Evolutionary conservation across 2,113 vertebrate genomes (phyloP).

Genomic region (Syngnathus scovelli): DNA sequence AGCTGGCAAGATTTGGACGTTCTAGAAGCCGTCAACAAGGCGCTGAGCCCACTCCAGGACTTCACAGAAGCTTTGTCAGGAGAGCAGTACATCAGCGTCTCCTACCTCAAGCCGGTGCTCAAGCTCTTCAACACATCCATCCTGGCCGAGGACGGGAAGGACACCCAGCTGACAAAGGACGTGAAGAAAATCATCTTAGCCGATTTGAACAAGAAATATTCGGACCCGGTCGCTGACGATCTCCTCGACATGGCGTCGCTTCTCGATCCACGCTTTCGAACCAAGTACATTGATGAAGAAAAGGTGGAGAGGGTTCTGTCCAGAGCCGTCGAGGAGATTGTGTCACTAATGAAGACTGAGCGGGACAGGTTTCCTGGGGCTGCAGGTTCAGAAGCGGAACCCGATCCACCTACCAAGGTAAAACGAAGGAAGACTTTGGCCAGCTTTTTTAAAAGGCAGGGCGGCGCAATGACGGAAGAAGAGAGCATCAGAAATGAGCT

Average conservation of each 20-base stretch:
- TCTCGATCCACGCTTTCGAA: neutral
- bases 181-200: neutral
- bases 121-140: neutral
- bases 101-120: constrained; percentile 5
- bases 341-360: neutral
- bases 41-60: neutral
- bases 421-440: neutral
- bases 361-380: neutral
- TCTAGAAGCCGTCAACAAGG: neutral
- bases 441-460: constrained; percentile 8
- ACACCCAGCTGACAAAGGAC: neutral
- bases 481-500: neutral
- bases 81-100: neutral
- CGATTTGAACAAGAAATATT: neutral
- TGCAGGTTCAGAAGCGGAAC: neutral
- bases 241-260: neutral
- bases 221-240: neutral
- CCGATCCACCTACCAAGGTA: neutral
- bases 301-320: neutral
- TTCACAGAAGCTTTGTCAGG: neutral
- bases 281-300: neutral
- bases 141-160: neutral
- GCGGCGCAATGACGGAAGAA: neutral
- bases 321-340: neutral
- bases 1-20: constrained; percentile 1